Evolutionary conservation across 2,888 invertebrate genomes (phyloP).

Genomic region (Hyposoter dolosus): DNA sequence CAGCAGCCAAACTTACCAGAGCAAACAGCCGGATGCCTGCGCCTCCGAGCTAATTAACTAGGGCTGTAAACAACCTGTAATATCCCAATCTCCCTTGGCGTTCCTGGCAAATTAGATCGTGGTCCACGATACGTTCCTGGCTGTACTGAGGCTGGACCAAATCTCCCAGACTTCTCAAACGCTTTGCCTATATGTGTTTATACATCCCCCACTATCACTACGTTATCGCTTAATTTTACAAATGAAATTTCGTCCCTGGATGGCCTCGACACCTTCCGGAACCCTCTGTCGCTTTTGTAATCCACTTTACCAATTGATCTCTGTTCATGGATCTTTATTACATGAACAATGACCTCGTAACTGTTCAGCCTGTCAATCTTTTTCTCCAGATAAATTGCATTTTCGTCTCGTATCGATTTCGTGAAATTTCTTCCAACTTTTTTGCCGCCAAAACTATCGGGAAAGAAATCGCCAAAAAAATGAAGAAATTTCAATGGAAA

Average conservation of each 20-base stretch:
- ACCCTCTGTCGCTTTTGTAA: not conserved
- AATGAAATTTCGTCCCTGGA: slow-evolving; percentile 57
- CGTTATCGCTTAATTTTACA: slow-evolving; percentile 70
- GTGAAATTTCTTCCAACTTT: too few relatives aligned
- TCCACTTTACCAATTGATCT: not conserved
- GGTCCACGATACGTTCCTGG: slow-evolving; percentile 61
- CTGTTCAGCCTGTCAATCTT: not conserved
- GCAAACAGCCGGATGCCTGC: slow-evolving; percentile 67
- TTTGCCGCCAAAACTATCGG: too few relatives aligned
- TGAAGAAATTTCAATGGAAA: too few relatives aligned
- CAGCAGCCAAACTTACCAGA: slow-evolving; percentile 59
- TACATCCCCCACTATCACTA: slow-evolving; percentile 34
- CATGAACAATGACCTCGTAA: not conserved
- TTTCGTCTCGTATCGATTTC: too few relatives aligned
- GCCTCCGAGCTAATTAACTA: slow-evolving; percentile 75
- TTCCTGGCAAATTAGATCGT: slow-evolving; percentile 65
- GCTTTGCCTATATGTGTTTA: slow-evolving; percentile 43
- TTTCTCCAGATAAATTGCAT: too few relatives aligned
- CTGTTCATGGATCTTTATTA: not conserved
- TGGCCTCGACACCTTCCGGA: slow-evolving; percentile 25
- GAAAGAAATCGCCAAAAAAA: too few relatives aligned
- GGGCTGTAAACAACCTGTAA: slow-evolving; percentile 74
- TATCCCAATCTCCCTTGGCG: slow-evolving; percentile 69
- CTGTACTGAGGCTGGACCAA: slow-evolving; percentile 42
- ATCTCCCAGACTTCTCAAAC: slow-evolving; percentile 41